Percentiles rank a stretch among this genome's conserved stretches.
These are phyloP conservation scores for Orthonyx spaldingii DNA, from an alignment of 2,113 vertebrate species.

Conservation along the genomic window DNA sequence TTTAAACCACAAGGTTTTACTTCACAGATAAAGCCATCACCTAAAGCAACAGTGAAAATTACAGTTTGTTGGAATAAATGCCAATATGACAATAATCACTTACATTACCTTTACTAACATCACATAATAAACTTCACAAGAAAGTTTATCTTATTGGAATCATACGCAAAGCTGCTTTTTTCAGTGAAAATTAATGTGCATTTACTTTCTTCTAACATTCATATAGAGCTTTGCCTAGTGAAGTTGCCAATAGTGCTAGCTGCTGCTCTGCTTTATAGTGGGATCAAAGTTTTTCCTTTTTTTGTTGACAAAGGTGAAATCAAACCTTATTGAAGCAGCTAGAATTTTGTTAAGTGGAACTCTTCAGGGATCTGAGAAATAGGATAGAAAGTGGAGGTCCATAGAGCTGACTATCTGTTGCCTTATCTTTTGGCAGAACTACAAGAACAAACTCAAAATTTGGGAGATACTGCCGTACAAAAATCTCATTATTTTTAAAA, in stretches of 20 bases:
- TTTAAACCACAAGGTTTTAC: not conserved
- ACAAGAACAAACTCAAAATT: not conserved
- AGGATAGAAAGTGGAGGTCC: not conserved
- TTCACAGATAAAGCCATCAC: not conserved
- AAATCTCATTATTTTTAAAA: not conserved
- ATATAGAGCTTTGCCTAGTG: not conserved
- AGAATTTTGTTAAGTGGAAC: not conserved
- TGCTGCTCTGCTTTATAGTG: not conserved
- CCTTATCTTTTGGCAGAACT: not conserved
- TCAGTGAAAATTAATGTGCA: not conserved
- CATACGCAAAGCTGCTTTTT: not conserved
- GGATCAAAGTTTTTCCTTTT: not conserved
- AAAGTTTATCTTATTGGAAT: not conserved
- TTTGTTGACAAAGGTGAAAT: not conserved
- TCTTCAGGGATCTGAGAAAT: not conserved
- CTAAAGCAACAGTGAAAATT: not conserved
- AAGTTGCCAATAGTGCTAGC: not conserved
- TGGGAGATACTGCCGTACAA: not conserved
- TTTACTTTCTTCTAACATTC: not conserved
- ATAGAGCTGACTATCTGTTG: not conserved
- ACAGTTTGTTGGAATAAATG: not conserved
- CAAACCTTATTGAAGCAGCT: not conserved
- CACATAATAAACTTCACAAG: not conserved
- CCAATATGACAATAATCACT: not conserved
- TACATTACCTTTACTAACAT: not conserved